Conservation (phyloP, 2,797 vertebrate species). For the Pseudomugil tenellus region DNA sequence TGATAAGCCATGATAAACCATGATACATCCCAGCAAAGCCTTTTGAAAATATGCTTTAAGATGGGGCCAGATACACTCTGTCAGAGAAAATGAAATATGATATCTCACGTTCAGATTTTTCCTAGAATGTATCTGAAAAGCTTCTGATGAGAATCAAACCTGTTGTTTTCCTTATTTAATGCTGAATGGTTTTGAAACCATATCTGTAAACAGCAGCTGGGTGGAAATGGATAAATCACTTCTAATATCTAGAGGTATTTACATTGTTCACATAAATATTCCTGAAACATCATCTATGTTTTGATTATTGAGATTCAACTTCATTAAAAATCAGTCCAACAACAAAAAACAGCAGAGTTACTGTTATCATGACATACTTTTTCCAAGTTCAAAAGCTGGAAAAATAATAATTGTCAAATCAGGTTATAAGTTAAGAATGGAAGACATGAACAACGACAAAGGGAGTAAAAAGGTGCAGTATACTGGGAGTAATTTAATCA, state of each 20-base stretch:
- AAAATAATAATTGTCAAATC: too few species aligned
- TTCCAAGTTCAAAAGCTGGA: background rate
- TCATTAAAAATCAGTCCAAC: background rate
- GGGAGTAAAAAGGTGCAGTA: background rate
- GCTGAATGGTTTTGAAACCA: background rate
- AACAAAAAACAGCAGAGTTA: background rate
- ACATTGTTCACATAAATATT: background rate
- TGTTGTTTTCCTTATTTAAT: background rate
- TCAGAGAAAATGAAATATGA: background rate
- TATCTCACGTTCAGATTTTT: background rate
- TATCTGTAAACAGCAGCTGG: background rate
- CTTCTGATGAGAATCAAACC: background rate
- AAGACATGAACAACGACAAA: background rate
- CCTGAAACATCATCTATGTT: background rate
- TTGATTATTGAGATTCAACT: background rate
- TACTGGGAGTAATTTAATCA: background rate
- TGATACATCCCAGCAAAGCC: background rate
- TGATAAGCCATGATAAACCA: background rate
- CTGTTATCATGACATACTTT: background rate
- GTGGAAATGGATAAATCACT: background rate
- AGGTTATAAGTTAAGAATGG: too few species aligned
- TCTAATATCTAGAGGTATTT: background rate
- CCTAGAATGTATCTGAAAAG: background rate
- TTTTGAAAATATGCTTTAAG: background rate
- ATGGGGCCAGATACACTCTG: background rate